These are phyloP conservation scores for Periophthalmus modestus DNA, from an alignment of 2,113 vertebrate genomes.

Conservation along the genomic window DNA sequence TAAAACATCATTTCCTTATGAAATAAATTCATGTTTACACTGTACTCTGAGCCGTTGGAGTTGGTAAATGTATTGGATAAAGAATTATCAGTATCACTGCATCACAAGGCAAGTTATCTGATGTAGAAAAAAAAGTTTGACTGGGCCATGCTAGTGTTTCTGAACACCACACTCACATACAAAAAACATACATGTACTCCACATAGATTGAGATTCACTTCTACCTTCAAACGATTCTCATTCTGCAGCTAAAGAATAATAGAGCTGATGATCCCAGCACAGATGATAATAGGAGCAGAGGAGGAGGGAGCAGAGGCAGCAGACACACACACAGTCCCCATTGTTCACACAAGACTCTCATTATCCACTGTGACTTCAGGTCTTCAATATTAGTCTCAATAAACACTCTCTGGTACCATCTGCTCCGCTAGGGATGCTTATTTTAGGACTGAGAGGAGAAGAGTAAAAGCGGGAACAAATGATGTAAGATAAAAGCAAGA, in stretches of 20 bases:
- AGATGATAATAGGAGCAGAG: slow-evolving; percentile 37
- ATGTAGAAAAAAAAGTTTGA: neutral
- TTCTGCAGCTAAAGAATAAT: slow-evolving; percentile 7
- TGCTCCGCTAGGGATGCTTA: slow-evolving; percentile 52
- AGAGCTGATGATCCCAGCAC: slow-evolving; percentile 28
- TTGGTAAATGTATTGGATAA: neutral
- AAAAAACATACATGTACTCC: neutral
- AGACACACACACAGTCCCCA: slow-evolving; percentile 46
- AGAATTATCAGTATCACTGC: neutral
- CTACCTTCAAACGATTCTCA: slow-evolving; percentile 1
- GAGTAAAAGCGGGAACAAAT: slow-evolving; percentile 24
- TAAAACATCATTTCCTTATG: no score
- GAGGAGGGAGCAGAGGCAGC: slow-evolving; percentile 21
- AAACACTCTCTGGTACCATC: slow-evolving; percentile 60
- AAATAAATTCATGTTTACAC: neutral
- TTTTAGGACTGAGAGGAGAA: slow-evolving; percentile 51
- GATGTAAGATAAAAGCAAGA: slow-evolving; percentile 13
- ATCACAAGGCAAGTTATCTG: neutral
- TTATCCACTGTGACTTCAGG: slow-evolving; percentile 61
- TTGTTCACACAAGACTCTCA: slow-evolving; percentile 61
- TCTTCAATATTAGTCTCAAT: slow-evolving; percentile 68
- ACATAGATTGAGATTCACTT: slow-evolving; percentile 1
- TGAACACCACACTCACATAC: neutral
- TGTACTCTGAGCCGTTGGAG: neutral
- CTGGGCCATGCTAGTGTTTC: neutral